Evolutionary conservation across 2,797 vertebrate species (phyloP), one percentile per base, ranked within the genome.

Genomic region (Myotis findleyi): DNA sequence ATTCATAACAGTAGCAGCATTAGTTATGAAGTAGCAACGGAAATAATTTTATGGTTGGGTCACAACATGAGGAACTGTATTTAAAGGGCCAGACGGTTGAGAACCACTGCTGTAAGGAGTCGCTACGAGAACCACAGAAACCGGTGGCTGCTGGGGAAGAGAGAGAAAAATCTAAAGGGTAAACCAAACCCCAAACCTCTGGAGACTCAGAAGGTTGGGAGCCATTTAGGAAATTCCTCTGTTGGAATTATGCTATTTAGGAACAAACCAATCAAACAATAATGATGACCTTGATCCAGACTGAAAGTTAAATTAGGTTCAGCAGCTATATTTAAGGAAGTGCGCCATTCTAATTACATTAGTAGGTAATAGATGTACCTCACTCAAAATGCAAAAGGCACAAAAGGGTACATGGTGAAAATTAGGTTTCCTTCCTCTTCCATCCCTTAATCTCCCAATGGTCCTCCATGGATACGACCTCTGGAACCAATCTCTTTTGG

Each of bases 251-350:
- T 2, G 18, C 6, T 77, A 62, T 79, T 91, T 75, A 68, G 75
- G 41, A 84, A 25, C 17, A 95, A 89, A 23, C 36, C 44, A 90
- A 72, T 53, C 69, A 38, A 76, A 80, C 44, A 75, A 71, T 59
- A 89, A 75, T 55, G 33, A 95, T 72, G 13, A 53, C 5, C 20
- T 86, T 76, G 53, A 69, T 94, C 88, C 55, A 82, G 55, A 84
- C 94, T 83, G 92, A 82, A 95, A 73, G 38, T 59, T 44, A 69
- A 55, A 82, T 41, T 79, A 51, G 44, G 13, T 44, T 89, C 27
- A 57, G 55, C 12, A 87, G 53, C 51, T 79, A 10, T 77, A 76
- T 49, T 94, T 73, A 79, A 94, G 69, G 21, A 93, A 51, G 18
- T 1, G 2, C 57, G 2, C 64, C 27, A 49, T 80, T 57, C 17